Evolutionary conservation across 2,113 vertebrate genomes (phyloP).

Genomic region (Pangasianodon gigas): DNA sequence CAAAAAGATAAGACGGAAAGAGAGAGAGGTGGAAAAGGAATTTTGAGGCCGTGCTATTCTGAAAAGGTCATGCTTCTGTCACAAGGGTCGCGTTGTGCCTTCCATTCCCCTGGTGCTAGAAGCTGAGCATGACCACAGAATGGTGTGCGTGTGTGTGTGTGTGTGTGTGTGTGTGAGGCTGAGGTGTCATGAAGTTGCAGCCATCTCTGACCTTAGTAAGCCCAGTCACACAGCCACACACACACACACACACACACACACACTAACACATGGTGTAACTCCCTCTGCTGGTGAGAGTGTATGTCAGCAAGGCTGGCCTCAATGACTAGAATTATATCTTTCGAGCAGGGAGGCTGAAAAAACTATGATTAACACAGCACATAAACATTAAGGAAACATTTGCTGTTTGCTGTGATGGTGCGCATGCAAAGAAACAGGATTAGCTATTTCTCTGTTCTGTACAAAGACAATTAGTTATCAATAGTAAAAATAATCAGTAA

Average conservation of each 20-base stretch:
- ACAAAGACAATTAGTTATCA: slow-evolving; percentile 73
- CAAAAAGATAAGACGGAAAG: slow-evolving; percentile 14
- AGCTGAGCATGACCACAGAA: slow-evolving; percentile 38
- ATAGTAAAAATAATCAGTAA: slow-evolving; percentile 78
- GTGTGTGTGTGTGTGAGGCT: slow-evolving; percentile 14
- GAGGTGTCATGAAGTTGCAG: slow-evolving; percentile 38
- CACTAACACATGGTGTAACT: slow-evolving; percentile 49
- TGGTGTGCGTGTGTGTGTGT: slow-evolving; percentile 9
- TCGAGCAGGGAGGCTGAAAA: slow-evolving; percentile 61
- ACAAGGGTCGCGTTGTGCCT: slow-evolving; percentile 74
- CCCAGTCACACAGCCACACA: slow-evolving; percentile 30
- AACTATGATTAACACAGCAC: slow-evolving; percentile 56
- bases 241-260: slow-evolving; percentile 38
- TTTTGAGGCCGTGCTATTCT: slow-evolving; percentile 10
- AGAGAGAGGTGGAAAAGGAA: slow-evolving; percentile 8
- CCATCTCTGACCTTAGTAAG: slow-evolving; percentile 47
- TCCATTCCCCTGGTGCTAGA: slow-evolving; percentile 68
- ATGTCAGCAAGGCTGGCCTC: slow-evolving; percentile 60
- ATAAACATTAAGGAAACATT: slow-evolving; percentile 57
- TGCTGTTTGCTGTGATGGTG: slow-evolving; percentile 58
- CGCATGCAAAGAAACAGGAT: slow-evolving; percentile 56
- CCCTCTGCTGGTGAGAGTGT: slow-evolving; percentile 62
- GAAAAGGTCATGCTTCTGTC: slow-evolving; percentile 46
- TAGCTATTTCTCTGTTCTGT: slow-evolving; percentile 70
- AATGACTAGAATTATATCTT: slow-evolving; percentile 66